Evolutionary conservation across 2,797 vertebrate species (phyloP).

Genomic region (Heterohyrax brucei): DNA sequence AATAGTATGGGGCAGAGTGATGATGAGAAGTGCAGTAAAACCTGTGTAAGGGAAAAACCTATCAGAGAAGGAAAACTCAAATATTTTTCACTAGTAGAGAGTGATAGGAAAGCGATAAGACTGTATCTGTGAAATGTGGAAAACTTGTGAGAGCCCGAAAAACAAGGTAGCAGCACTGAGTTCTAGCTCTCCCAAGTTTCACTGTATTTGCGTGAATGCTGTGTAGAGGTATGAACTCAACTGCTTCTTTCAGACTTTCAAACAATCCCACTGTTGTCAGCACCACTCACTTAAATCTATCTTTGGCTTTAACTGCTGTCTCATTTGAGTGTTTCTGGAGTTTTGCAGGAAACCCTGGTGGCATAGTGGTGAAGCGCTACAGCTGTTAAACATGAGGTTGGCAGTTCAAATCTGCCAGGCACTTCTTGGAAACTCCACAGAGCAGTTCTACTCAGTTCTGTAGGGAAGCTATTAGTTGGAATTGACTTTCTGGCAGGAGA

Average conservation of each 20-base stretch:
- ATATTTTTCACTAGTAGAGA: background rate
- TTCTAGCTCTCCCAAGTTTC: background rate
- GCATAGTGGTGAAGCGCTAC: too few species aligned
- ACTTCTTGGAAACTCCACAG: too few species aligned
- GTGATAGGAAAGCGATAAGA: background rate
- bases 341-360: background rate
- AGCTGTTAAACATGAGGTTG: too few species aligned
- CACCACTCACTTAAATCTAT: background rate
- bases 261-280: background rate
- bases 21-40: background rate
- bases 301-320: background rate
- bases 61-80: background rate
- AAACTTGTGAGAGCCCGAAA: background rate
- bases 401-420: too few species aligned
- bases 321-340: background rate
- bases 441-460: too few species aligned
- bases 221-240: background rate
- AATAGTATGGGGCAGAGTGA: rapidly evolving
- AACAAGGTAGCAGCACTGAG: background rate
- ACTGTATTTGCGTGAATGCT: background rate
- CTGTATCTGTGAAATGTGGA: background rate
- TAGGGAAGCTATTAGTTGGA: too few species aligned
- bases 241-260: background rate
- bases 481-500: too few species aligned
- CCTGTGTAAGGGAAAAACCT: background rate